Conservation (phyloP, 1,140 invertebrate species). For the Littorina saxatilis region DNA sequence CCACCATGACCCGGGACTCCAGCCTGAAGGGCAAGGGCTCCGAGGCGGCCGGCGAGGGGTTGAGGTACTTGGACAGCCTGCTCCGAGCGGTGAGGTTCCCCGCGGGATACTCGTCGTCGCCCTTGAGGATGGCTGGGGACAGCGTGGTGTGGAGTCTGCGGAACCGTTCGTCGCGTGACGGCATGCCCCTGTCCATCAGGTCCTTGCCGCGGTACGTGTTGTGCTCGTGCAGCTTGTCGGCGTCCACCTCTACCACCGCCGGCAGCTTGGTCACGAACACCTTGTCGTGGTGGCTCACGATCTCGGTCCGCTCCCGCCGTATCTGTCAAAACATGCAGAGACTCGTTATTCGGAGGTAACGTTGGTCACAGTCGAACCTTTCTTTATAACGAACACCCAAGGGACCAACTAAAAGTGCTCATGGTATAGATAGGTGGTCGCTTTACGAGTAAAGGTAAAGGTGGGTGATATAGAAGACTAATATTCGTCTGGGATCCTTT, state of each 20-base stretch:
- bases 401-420: no score
- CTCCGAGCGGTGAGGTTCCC: constrained; percentile 52
- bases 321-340: not conserved
- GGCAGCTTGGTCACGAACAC: constrained; percentile 61
- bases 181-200: constrained; percentile 40
- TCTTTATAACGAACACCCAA: no score
- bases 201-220: constrained; percentile 53
- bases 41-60: constrained; percentile 4
- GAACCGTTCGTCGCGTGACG: constrained; percentile 49
- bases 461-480: no score
- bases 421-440: no score
- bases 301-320: constrained; percentile 57
- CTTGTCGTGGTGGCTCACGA: constrained; percentile 53
- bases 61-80: constrained; percentile 46
- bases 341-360: not conserved
- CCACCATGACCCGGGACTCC: constrained; percentile 36
- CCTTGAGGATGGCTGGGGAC: constrained; percentile 42
- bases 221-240: constrained; percentile 44
- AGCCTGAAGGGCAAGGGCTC: constrained; percentile 2
- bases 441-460: no score
- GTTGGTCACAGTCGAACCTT: no score
- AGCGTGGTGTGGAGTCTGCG: constrained; percentile 42
- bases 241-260: constrained; percentile 50
- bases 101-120: constrained; percentile 44
- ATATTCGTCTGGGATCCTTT: no score